Evolutionary conservation across 2,113 vertebrate species (phyloP).

Genomic region (Aspidoscelis tigris): DNA sequence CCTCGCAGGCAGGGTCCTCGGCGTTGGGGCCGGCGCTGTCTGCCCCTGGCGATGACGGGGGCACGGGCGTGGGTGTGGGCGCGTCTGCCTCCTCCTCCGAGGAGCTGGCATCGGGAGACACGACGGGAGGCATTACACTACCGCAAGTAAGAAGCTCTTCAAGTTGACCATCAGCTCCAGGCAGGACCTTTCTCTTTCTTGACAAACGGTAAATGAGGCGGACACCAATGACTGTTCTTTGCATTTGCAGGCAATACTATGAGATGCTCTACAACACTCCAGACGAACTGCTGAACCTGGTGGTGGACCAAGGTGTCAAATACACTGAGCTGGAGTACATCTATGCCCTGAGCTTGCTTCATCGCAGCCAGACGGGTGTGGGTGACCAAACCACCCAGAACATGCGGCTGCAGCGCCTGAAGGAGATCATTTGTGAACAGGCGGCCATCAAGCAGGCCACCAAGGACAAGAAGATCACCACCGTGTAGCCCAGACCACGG

Average conservation of each 20-base stretch:
- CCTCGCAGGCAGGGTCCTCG: too few species aligned
- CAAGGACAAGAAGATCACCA: constrained; percentile 99
- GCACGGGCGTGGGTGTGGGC: too few species aligned
- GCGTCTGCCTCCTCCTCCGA: too few species aligned
- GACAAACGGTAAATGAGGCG: background rate
- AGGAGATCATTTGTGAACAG: constrained; percentile 98
- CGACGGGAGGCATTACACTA: too few species aligned
- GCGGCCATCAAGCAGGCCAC: constrained; percentile 97
- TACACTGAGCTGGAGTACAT: constrained; percentile 98
- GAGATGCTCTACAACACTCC: constrained; percentile 99
- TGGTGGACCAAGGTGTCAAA: constrained; percentile 98
- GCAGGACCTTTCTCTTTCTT: too few species aligned
- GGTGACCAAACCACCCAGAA: constrained; percentile 95
- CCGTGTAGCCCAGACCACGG: constrained; percentile 74
- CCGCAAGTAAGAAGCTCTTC: too few species aligned
- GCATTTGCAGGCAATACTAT: constrained; percentile 88
- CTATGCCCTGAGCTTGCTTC: constrained; percentile 92
- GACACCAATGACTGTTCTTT: background rate
- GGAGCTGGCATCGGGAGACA: too few species aligned
- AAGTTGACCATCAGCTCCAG: too few species aligned
- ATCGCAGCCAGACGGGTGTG: constrained; percentile 96
- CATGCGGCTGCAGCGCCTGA: constrained; percentile 90
- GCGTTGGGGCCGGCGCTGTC: too few species aligned
- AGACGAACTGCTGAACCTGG: constrained; percentile 94
- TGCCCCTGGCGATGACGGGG: too few species aligned